A percentile compares a stretch with the other conserved stretches of the same genome.
Conservation (phyloP, 2,888 invertebrate genomes). For the Aquatica leii region DNA sequence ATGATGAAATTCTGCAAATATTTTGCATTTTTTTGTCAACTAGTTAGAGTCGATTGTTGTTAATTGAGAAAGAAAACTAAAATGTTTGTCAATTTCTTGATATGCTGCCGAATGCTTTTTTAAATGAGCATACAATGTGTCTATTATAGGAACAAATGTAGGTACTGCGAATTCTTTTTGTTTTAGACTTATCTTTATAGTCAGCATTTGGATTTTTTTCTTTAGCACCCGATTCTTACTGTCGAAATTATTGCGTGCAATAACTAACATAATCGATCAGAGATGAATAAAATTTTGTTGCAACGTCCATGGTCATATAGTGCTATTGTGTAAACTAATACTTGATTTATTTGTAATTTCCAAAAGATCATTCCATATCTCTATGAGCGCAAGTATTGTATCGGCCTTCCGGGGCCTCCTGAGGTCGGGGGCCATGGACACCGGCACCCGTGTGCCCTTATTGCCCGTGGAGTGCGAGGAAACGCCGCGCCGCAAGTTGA, state of each 20-base stretch:
- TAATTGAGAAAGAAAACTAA: neutral
- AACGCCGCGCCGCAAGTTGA: too few species aligned
- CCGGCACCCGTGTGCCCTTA: too few species aligned
- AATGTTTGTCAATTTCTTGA: neutral
- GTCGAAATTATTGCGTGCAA: too few species aligned
- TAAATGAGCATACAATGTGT: neutral
- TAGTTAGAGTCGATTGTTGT: neutral
- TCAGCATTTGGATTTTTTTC: too few species aligned
- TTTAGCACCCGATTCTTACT: neutral
- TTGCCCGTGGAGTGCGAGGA: too few species aligned
- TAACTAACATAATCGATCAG: neutral
- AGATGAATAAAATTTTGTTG: neutral
- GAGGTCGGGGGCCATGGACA: too few species aligned
- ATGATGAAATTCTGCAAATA: neutral
- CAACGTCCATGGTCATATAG: neutral
- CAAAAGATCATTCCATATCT: slow-evolving; percentile 2
- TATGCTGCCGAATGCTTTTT: slow-evolving; percentile 1
- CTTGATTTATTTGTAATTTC: neutral
- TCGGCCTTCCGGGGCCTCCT: too few species aligned
- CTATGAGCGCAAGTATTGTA: too few species aligned
- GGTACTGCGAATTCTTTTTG: neutral
- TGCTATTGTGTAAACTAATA: neutral
- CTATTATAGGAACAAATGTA: neutral
- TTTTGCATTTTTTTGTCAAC: neutral
- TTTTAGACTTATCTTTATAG: neutral